These are phyloP conservation scores for Solen grandis DNA, from an alignment of 1,140 invertebrate species.

Conservation along the genomic window DNA sequence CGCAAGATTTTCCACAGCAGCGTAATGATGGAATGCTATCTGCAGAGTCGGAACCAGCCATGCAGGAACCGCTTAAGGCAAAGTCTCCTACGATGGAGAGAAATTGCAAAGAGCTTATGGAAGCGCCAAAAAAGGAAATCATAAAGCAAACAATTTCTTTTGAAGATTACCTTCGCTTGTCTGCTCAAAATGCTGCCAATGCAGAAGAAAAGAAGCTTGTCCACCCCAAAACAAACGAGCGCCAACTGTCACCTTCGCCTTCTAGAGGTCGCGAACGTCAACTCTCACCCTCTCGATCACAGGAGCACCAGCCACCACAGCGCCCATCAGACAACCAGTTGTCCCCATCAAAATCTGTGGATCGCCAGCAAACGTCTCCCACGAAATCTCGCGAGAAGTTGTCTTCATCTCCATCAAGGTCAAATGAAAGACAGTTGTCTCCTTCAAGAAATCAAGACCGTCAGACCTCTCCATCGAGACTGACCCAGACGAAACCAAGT, in stretches of 20 bases:
- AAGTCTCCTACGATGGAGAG: not conserved
- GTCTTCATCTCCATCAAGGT: not conserved
- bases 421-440: not conserved
- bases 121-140: not conserved
- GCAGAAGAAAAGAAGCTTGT: not conserved
- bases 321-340: not conserved
- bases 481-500: not conserved
- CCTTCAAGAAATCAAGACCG: not conserved
- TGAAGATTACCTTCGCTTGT: not conserved
- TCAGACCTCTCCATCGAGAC: not conserved
- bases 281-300: not conserved
- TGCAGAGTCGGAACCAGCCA: conserved; percentile 16
- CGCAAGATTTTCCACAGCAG: too few relatives aligned
- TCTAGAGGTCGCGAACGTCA: not conserved
- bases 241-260: not conserved
- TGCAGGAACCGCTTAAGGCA: conserved; percentile 25
- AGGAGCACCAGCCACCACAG: not conserved
- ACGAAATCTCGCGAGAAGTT: not conserved
- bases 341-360: not conserved
- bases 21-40: too few relatives aligned
- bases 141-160: not conserved
- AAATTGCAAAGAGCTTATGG: not conserved
- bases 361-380: not conserved
- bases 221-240: not conserved
- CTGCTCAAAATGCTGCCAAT: not conserved